These are phyloP conservation scores for Fistularia commersonii DNA, from an alignment of 2,797 vertebrate species.

Conservation along the genomic window DNA sequence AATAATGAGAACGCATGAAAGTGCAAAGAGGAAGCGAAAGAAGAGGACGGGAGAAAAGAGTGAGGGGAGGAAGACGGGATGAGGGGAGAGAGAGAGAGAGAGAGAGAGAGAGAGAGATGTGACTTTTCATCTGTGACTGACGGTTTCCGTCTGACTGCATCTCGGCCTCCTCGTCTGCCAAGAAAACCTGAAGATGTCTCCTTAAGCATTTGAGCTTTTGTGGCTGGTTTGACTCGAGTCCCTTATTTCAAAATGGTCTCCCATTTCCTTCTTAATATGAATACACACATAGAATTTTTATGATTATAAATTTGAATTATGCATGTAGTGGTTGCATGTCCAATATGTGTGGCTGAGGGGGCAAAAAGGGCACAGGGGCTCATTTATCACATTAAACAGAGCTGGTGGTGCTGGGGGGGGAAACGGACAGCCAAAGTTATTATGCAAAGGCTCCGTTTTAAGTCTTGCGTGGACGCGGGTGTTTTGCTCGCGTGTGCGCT, in stretches of 20 bases:
- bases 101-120: slow-evolving; percentile 33
- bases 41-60: slow-evolving; percentile 24
- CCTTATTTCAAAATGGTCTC: too few relatives aligned
- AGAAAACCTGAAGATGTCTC: slow-evolving; percentile 47
- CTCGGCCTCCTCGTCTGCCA: slow-evolving; percentile 56
- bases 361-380: slow-evolving; percentile 50
- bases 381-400: slow-evolving; percentile 68
- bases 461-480: slow-evolving; percentile 50
- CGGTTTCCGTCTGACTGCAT: slow-evolving; percentile 65
- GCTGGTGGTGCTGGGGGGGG: slow-evolving; percentile 49
- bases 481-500: slow-evolving; percentile 32
- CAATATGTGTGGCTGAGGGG: slow-evolving; percentile 41
- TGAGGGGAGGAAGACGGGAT: slow-evolving; percentile 24
- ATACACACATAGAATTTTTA: slow-evolving; percentile 1
- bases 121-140: slow-evolving; percentile 74
- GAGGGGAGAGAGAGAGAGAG: too few relatives aligned
- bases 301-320: too few relatives aligned
- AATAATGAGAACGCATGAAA: slow-evolving; percentile 62
- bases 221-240: too few relatives aligned
- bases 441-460: slow-evolving; percentile 70
- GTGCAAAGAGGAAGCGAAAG: slow-evolving; percentile 31
- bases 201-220: slow-evolving; percentile 41
- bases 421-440: slow-evolving; percentile 70
- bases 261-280: too few relatives aligned
- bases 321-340: too few relatives aligned